Conservation (phyloP, 2,797 vertebrate genomes). For the Babyrousa celebensis region DNA sequence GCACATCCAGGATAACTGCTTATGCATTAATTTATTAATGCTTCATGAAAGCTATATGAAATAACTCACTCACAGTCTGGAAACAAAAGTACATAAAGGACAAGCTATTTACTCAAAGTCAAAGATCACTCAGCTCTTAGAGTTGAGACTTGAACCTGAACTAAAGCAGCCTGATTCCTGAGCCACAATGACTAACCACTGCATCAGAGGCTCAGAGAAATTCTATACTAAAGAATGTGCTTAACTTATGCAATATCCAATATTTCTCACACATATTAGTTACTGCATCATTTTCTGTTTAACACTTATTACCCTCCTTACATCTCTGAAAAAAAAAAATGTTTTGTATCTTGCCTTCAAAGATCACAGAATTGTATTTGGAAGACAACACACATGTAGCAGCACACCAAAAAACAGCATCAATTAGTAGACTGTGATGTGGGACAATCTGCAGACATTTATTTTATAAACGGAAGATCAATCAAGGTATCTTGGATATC, state of each 20-base stretch:
- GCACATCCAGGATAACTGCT: background rate
- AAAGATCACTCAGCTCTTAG: background rate
- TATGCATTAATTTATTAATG: background rate
- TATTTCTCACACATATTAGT: background rate
- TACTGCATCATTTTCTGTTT: background rate
- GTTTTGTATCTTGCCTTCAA: conserved; percentile 31
- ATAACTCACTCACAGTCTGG: background rate
- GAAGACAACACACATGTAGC: background rate
- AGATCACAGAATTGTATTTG: background rate
- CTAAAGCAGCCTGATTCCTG: background rate
- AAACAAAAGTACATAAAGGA: conserved; percentile 13
- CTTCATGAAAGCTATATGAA: conserved; percentile 19
- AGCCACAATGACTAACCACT: background rate
- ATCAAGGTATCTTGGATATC: background rate
- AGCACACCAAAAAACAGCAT: conserved; percentile 25
- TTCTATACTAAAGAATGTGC: background rate
- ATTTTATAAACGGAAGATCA: conserved; percentile 14
- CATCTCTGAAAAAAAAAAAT: background rate
- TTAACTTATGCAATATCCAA: background rate
- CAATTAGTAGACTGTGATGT: background rate
- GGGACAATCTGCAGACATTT: background rate
- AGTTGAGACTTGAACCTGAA: background rate
- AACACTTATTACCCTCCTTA: background rate
- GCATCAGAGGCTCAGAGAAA: background rate
- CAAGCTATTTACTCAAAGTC: background rate